phyloP scores from a whole-genome alignment of 2,888 invertebrate genomes.

The Agrochola lychnidis region DNA sequence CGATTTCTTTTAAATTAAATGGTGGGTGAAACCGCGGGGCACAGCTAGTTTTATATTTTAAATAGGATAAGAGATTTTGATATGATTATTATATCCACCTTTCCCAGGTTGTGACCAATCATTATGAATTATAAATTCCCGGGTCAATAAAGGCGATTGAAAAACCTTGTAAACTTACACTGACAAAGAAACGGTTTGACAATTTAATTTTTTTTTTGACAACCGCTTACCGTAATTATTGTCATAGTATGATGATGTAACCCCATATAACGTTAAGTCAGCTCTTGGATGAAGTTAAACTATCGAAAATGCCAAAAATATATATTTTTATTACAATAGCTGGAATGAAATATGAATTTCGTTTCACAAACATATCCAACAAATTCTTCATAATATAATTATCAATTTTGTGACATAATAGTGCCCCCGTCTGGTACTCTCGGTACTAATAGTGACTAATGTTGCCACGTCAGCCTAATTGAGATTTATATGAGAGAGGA shows the following conservation, averaged over 20 bases:
- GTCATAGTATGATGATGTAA: neutral
- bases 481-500: constrained; percentile 61
- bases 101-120: neutral
- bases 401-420: constrained; percentile 60
- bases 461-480: constrained; percentile 63
- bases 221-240: neutral
- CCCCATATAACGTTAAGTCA: neutral
- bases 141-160: neutral
- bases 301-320: neutral
- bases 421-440: constrained; percentile 22
- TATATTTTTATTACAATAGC: neutral
- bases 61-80: neutral
- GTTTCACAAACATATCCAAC: neutral
- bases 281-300: neutral
- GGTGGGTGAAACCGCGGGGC: no score
- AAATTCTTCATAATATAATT: constrained; percentile 36
- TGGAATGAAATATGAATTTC: neutral
- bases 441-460: constrained; percentile 65
- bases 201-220: neutral
- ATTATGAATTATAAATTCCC: neutral
- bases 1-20: no score
- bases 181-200: neutral
- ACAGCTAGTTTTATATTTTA: neutral
- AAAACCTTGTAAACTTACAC: neutral
- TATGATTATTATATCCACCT: neutral